A percentile compares a stretch with the other conserved stretches of the same genome.
Evolutionary conservation across 2,888 invertebrate species (phyloP).

Genomic region (Caenorhabditis sp.): DNA sequence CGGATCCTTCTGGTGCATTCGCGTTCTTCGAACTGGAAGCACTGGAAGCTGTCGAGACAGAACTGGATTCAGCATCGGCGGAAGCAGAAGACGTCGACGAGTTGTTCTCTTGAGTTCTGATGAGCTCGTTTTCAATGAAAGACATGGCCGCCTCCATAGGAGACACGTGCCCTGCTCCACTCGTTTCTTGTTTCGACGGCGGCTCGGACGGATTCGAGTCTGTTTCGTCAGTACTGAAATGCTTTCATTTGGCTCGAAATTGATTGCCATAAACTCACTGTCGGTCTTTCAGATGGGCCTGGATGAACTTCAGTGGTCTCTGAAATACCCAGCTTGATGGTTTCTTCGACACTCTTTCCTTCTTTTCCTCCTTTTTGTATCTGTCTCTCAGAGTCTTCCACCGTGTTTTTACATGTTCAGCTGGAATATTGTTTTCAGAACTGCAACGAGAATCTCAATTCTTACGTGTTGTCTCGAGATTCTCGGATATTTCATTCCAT

Average conservation of each 20-base stretch:
- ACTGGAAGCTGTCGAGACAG: constrained; percentile 37
- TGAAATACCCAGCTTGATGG: constrained; percentile 64
- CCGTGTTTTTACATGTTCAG: constrained; percentile 71
- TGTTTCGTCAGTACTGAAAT: constrained; percentile 51
- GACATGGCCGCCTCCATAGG: constrained; percentile 64
- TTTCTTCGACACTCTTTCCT: constrained; percentile 57
- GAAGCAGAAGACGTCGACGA: constrained; percentile 48
- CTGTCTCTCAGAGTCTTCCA: constrained; percentile 76
- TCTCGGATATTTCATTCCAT: constrained; percentile 62
- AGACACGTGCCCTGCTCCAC: constrained; percentile 54
- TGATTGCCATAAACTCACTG: constrained; percentile 30
- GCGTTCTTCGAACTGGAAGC: constrained; percentile 26
- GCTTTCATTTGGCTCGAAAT: background rate
- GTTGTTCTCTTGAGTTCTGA: constrained; percentile 43
- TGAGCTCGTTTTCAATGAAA: constrained; percentile 62
- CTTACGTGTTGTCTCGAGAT: constrained; percentile 54
- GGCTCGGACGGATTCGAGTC: constrained; percentile 34
- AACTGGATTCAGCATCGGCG: constrained; percentile 40
- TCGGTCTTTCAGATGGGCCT: constrained; percentile 59
- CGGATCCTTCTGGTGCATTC: background rate
- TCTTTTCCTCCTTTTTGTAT: constrained; percentile 73
- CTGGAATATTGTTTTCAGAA: constrained; percentile 12
- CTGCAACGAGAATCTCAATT: background rate
- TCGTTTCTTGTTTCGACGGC: constrained; percentile 23
- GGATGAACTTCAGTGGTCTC: constrained; percentile 62